These are phyloP conservation scores for Vipera ursinii DNA, from an alignment of 2,797 vertebrate genomes.

Conservation along the genomic window DNA sequence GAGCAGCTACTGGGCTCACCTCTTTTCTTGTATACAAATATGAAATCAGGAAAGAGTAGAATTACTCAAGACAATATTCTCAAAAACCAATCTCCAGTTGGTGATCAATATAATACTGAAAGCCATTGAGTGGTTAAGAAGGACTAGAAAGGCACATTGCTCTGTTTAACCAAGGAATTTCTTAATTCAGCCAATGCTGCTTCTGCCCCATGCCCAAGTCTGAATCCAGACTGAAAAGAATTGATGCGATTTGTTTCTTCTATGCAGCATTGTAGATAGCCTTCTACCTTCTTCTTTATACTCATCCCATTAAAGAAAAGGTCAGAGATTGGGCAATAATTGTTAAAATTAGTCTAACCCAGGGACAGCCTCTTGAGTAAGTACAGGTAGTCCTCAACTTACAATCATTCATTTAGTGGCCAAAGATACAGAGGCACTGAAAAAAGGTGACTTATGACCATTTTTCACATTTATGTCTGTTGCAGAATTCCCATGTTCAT, in stretches of 20 bases:
- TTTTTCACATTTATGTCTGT: neutral
- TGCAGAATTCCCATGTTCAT: too few species aligned
- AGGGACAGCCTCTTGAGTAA: neutral
- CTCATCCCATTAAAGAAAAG: neutral
- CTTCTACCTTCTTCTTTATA: neutral
- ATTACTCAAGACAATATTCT: neutral
- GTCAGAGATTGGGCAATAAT: neutral
- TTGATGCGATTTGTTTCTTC: neutral
- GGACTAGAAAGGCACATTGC: neutral
- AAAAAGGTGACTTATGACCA: neutral
- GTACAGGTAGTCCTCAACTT: too few species aligned
- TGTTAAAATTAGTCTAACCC: neutral
- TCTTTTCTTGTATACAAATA: neutral
- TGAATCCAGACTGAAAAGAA: neutral
- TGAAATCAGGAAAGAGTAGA: neutral
- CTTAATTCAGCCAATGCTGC: neutral
- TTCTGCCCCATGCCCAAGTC: neutral
- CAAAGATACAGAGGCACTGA: neutral
- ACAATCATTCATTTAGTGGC: too few species aligned
- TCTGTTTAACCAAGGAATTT: neutral
- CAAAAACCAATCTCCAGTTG: neutral
- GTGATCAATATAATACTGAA: neutral
- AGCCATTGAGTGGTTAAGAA: neutral
- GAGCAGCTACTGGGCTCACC: neutral
- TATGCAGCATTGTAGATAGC: neutral